Conservation (phyloP, 2,113 vertebrate genomes). For the Mohoua ochrocephala region DNA sequence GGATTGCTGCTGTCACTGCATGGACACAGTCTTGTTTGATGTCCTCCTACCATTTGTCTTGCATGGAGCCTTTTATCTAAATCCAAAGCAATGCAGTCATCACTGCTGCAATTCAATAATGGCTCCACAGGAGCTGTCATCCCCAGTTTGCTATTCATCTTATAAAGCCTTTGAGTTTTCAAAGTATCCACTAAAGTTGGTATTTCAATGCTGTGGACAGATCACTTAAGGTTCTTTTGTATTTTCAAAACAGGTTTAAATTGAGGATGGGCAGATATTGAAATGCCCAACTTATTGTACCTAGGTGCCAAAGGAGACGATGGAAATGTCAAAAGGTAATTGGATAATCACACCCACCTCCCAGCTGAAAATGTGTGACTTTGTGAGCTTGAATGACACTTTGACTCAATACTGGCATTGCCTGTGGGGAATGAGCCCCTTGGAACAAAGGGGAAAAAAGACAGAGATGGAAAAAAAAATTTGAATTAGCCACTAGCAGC, state of each 20-base stretch:
- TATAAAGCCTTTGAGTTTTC: constrained; percentile 83
- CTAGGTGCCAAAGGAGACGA: constrained; percentile 23
- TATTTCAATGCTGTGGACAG: constrained; percentile 75
- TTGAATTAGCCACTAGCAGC: not conserved
- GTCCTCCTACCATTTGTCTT: constrained; percentile 94
- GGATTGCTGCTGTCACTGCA: constrained; percentile 94
- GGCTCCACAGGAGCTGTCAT: constrained; percentile 92
- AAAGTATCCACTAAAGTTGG: constrained; percentile 76
- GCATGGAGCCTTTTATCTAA: constrained; percentile 96
- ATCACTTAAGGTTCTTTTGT: constrained; percentile 78
- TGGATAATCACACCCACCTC: constrained; percentile 22
- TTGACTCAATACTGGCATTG: not conserved
- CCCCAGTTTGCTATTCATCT: constrained; percentile 95
- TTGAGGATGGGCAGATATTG: constrained; percentile 59
- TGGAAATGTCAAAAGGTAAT: constrained; percentile 60
- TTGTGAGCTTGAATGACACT: not conserved
- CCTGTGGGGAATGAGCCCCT: not conserved
- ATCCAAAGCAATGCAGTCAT: constrained; percentile 97
- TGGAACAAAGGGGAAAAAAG: not conserved
- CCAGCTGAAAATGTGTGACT: not conserved
- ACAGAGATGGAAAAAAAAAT: not conserved
- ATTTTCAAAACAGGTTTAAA: constrained; percentile 71
- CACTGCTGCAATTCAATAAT: constrained; percentile 95
- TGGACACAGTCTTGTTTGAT: constrained; percentile 96
- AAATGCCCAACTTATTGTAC: constrained; percentile 65